Base-by-base conservation (phyloP, 2,888 invertebrate genomes). In the Acronicta psi region DNA sequence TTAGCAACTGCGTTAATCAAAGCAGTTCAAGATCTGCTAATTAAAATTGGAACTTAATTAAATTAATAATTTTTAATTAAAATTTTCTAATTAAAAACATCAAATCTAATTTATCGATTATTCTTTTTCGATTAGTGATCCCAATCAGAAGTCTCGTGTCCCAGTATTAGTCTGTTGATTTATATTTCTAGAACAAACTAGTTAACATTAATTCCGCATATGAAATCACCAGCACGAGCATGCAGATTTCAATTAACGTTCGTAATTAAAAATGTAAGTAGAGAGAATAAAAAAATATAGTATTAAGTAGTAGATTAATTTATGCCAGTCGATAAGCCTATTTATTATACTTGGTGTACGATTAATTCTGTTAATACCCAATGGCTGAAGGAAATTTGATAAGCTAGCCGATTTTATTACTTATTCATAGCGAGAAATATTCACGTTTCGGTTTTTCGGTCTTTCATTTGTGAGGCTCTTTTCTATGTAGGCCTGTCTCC, bases 191-290 rank as follows among this genome's bases (percentile, higher is more conserved):
- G 83, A 80, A 81, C 64, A 60, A 74, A 75, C 61, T 66, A 69
- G 78, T 70, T 71, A 69, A 81, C 74, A 81, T 77, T 81, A 80
- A 80, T 81, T 80, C 75, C 66, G 76, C 75, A 75, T 76, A 68
- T 77, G 71, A 77, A 75, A 67, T 65, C 69, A 66, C 56, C 50
- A 75, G 73, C 76, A 73, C 68, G 59, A 68, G 58, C 69, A 79
- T 84, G 82, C 81, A 82, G 77, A 82, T 88, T 92, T 91, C 90
- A 92, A 93, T 93, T 93, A 92, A 91, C 89, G 84, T 85, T 81
- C 82, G 85, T 91, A 93, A 93, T 93, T 92, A 92, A 93, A 76
- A 92, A 90, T 83, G 81, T 84, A 78, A 80, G 78, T 83, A 86
- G 84, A 83, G 83, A 81, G 73, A 79, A 85, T 90, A 85, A 85